phyloP scores from a whole-genome alignment of 2,888 invertebrate genomes.

The Lymantria monacha region DNA sequence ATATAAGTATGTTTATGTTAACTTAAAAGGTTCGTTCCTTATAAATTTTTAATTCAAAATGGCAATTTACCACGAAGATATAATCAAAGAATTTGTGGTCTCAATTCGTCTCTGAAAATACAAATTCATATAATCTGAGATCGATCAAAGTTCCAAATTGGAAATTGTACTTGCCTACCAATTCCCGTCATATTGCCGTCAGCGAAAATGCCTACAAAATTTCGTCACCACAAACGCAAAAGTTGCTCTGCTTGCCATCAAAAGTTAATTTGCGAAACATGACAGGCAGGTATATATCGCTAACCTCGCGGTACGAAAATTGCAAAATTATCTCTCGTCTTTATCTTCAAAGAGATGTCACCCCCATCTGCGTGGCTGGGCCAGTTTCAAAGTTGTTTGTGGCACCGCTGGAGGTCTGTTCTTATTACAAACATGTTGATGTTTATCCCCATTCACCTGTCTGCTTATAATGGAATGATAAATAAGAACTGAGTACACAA shows the following conservation, averaged over 20 bases:
- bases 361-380: conserved; percentile 67
- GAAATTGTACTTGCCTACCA: conserved; percentile 42
- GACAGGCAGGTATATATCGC: conserved; percentile 68
- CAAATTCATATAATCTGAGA: conserved; percentile 44
- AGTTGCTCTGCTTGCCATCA: conserved; percentile 56
- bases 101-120: conserved; percentile 30
- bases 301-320: conserved; percentile 71
- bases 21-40: neutral
- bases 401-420: conserved; percentile 60
- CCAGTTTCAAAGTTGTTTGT: conserved; percentile 75
- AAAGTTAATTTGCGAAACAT: conserved; percentile 72
- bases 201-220: conserved; percentile 40
- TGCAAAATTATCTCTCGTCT: conserved; percentile 78
- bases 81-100: conserved; percentile 34
- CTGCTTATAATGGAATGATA: conserved; percentile 46
- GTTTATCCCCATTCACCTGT: conserved; percentile 61
- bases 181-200: conserved; percentile 29
- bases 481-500: conserved; percentile 33
- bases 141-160: conserved; percentile 52
- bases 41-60: conserved; percentile 4
- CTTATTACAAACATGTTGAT: conserved; percentile 64
- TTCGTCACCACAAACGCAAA: conserved; percentile 51
- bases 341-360: conserved; percentile 82
- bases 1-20: neutral
- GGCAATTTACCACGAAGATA: conserved; percentile 25